phyloP scores from a whole-genome alignment of 2,888 invertebrate genomes.

The Cepaea hortensis region DNA sequence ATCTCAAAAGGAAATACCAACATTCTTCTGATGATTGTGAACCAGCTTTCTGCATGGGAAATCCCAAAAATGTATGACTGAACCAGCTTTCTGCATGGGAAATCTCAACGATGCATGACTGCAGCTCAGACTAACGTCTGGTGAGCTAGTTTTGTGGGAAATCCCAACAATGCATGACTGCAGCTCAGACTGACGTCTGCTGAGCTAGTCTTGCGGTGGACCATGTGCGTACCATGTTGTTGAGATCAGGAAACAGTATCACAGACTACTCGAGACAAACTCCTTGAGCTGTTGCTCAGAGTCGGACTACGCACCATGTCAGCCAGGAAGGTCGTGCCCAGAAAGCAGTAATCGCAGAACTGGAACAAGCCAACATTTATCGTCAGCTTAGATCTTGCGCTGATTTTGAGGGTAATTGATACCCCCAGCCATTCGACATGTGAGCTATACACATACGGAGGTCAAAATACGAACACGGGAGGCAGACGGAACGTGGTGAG shows the following conservation, averaged over 20 bases:
- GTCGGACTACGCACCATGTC: background rate
- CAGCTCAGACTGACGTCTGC: background rate
- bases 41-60: too few species aligned
- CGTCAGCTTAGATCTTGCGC: slow-evolving; percentile 49
- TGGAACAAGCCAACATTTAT: slow-evolving; percentile 41
- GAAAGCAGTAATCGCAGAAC: slow-evolving; percentile 9
- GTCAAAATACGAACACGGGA: slow-evolving; percentile 35
- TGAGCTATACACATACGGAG: slow-evolving; percentile 34
- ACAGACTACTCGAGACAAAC: slow-evolving; percentile 41
- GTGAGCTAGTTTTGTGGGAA: too few species aligned
- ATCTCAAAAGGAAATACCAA: too few species aligned
- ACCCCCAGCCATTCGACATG: background rate
- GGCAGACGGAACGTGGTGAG: slow-evolving; percentile 25
- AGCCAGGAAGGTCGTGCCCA: background rate
- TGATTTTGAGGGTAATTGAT: slow-evolving; percentile 11
- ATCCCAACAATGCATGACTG: too few species aligned
- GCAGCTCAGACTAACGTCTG: too few species aligned
- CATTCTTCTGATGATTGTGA: too few species aligned
- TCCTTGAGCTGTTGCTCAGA: slow-evolving; percentile 14
- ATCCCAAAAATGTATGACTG: background rate
- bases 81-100: too few species aligned
- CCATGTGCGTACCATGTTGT: background rate
- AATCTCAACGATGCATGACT: background rate
- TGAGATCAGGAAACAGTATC: slow-evolving; percentile 11
- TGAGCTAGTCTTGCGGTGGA: background rate